Evolutionary conservation across 64 coral and sea anemone genomes (phyloP), one percentile per base, ranked within the genome.

Genomic region (Stylophora pistillata): DNA sequence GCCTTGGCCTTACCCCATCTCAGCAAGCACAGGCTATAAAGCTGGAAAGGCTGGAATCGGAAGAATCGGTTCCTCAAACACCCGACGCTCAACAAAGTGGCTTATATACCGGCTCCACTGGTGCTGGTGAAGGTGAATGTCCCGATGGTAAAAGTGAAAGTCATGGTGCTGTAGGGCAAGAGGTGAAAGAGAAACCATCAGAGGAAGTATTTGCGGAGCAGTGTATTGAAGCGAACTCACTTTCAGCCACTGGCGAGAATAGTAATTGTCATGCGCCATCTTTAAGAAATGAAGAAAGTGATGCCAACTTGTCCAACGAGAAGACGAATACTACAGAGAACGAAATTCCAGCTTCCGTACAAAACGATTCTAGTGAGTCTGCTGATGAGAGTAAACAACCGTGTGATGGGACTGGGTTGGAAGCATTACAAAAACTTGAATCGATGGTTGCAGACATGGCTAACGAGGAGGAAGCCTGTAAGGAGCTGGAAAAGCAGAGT

Each of bases 401-500:
- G 23, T 84, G 80, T 13, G 69, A 84, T 53, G 80, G 80, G 10
- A 84, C 80, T 26, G 80, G 80, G 18, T 32, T 84, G 25, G 80
- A 91, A 93, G 97, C 97, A 29, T 79, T 99, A 60, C 93, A 99
- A 29, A 95, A 93, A 15, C 88, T 99, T 28, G 97, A 99, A 68
- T 93, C 84, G 55, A 99, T 99, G 97, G 97, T 99, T 63, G 97
- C 97, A 52, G 97, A 99, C 90, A 99, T 99, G 90, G 97, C 93
- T 56, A 90, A 79, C 76, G 93, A 93, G 61, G 97, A 99, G 60
- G 90, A 89, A 25, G 90, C 90, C 55, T 86, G 93, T 74, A 90
- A 92, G 52, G 89, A 92, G 58, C 85, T 82, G 30, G 90, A 99
- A 26, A 77, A 76, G 74, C 82, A 87, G 34, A 65, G 55, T 53